phyloP scores from a whole-genome alignment of 2,888 invertebrate species.

The Eurois occulta region DNA sequence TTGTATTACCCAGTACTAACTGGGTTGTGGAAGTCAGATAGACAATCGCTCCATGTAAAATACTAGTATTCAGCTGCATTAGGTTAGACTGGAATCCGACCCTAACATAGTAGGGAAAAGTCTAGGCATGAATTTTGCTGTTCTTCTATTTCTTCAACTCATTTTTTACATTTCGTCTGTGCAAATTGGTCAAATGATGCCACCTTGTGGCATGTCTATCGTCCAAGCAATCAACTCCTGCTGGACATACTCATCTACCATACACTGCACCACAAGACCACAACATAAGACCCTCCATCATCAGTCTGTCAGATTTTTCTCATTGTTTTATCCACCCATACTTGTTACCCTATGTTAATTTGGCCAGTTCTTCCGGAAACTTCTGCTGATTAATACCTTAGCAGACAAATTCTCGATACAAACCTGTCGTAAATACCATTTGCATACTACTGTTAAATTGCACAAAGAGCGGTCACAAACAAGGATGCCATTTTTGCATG shows the following conservation, averaged over 20 bases:
- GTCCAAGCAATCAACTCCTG: background rate
- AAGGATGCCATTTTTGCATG: constrained; percentile 22
- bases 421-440: background rate
- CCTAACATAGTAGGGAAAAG: background rate
- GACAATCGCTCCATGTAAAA: no score
- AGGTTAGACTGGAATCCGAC: no score
- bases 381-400: constrained; percentile 37
- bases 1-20: background rate
- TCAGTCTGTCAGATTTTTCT: no score
- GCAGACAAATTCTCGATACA: background rate
- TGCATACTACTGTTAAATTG: background rate
- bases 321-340: background rate
- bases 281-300: no score
- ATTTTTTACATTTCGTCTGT: background rate
- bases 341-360: background rate
- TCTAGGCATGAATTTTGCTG: background rate
- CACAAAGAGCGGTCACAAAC: constrained; percentile 14
- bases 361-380: background rate
- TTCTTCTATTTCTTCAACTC: background rate
- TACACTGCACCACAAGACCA: background rate
- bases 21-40: no score
- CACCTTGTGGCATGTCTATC: background rate
- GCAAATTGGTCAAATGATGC: background rate
- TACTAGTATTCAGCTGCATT: no score
- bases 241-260: no score